Percentiles rank a stretch among this genome's conserved stretches.
These are phyloP conservation scores for Thymelicus sylvestris DNA, from an alignment of 2,888 invertebrate species.

Conservation along the genomic window DNA sequence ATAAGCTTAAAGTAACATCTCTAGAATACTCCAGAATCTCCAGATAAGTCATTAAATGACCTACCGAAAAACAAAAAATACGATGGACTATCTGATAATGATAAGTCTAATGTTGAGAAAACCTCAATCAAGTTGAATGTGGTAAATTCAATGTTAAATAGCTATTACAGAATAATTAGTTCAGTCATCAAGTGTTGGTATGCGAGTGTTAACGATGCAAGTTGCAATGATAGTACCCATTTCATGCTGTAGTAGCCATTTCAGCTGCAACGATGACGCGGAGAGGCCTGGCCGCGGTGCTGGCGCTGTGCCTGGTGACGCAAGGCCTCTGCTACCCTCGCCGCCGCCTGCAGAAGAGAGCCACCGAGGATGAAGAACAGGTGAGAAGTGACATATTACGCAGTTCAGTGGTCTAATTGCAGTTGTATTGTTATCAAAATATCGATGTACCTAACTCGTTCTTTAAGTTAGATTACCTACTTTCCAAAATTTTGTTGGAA, in stretches of 20 bases:
- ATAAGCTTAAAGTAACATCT: too few species aligned
- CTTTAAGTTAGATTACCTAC: too few species aligned
- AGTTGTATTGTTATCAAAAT: too few species aligned
- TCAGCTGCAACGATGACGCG: slow-evolving; percentile 59
- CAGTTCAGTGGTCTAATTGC: background rate
- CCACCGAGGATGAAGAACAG: slow-evolving; percentile 45
- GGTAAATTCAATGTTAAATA: slow-evolving; percentile 2
- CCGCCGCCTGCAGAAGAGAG: slow-evolving; percentile 45
- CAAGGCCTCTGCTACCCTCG: slow-evolving; percentile 61
- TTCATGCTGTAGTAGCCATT: slow-evolving; percentile 46
- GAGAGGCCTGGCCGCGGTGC: slow-evolving; percentile 49
- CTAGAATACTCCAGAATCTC: too few species aligned
- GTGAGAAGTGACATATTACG: slow-evolving; percentile 46
- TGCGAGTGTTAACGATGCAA: slow-evolving; percentile 21
- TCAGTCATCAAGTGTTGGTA: slow-evolving; percentile 11
- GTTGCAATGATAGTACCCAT: slow-evolving; percentile 1
- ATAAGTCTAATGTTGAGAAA: background rate
- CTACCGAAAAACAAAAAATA: background rate
- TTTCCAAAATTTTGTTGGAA: too few species aligned
- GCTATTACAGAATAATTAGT: background rate
- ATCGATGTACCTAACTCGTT: too few species aligned
- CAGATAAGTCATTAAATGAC: background rate
- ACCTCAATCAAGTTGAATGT: background rate
- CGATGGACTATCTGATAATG: background rate
- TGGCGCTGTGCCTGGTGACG: slow-evolving; percentile 57